phyloP scores from a whole-genome alignment of 2,113 vertebrate genomes.

The Lagopus leucura region DNA sequence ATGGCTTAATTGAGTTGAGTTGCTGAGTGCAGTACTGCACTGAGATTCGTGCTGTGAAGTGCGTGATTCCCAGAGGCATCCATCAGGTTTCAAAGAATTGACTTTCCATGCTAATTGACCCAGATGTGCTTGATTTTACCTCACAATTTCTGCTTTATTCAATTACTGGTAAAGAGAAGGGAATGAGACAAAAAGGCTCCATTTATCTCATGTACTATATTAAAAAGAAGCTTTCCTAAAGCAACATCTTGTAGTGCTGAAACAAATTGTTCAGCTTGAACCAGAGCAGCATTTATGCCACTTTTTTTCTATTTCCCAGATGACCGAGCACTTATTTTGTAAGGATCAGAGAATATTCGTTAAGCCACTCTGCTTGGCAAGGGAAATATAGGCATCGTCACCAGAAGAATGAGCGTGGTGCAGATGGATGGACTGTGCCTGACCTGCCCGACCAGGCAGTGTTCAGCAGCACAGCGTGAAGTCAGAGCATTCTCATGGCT shows the following conservation, averaged over 20 bases:
- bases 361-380: not conserved
- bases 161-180: conserved; percentile 37
- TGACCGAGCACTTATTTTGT: not conserved
- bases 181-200: conserved; percentile 20
- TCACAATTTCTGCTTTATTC: conserved; percentile 54
- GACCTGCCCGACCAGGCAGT: not conserved
- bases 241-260: conserved; percentile 20
- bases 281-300: conserved; percentile 3
- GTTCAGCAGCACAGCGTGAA: not conserved
- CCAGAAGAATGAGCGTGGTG: not conserved
- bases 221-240: conserved; percentile 41
- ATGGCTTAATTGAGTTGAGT: conserved; percentile 71
- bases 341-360: not conserved
- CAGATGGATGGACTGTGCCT: not conserved
- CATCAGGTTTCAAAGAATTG: conserved; percentile 68
- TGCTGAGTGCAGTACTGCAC: conserved; percentile 22
- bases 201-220: conserved; percentile 24
- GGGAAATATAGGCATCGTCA: not conserved
- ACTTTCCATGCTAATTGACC: conserved; percentile 73
- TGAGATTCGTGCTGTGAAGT: conserved; percentile 66
- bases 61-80: conserved; percentile 60
- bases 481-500: not conserved
- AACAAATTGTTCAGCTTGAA: conserved; percentile 22
- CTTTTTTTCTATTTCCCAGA: not conserved
- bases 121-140: conserved; percentile 66